These are phyloP conservation scores for Psittacula cyanocephala DNA, from an alignment of 2,113 vertebrate species.

Conservation along the genomic window DNA sequence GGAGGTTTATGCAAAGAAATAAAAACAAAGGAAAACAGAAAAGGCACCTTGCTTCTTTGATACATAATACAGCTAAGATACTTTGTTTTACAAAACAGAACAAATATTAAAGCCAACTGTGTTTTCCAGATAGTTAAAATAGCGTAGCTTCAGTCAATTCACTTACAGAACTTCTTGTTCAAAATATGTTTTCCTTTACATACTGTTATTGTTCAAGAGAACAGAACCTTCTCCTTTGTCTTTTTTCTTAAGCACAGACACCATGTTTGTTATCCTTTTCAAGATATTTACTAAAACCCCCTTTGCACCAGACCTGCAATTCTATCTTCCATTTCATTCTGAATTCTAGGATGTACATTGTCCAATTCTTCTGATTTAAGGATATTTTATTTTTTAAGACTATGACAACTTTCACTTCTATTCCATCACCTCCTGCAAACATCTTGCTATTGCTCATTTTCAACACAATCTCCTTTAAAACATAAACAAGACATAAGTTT, in stretches of 20 bases:
- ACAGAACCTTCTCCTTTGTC: not conserved
- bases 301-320: not conserved
- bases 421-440: not conserved
- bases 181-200: not conserved
- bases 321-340: not conserved
- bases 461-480: not conserved
- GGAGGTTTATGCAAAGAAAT: not conserved
- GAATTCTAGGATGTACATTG: not conserved
- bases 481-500: not conserved
- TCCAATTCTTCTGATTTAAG: not conserved
- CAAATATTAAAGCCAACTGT: not conserved
- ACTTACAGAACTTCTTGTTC: not conserved
- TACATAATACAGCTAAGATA: not conserved
- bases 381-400: not conserved
- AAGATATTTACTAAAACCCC: rapidly evolving
- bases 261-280: not conserved
- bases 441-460: not conserved
- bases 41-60: not conserved
- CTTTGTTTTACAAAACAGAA: not conserved
- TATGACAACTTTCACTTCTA: not conserved
- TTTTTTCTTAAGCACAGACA: not conserved
- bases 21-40: not conserved
- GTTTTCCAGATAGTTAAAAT: not conserved
- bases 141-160: not conserved
- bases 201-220: rapidly evolving